These are phyloP conservation scores for Elaeidobius kamerunicus DNA, from an alignment of 2,888 invertebrate species.

Conservation along the genomic window DNA sequence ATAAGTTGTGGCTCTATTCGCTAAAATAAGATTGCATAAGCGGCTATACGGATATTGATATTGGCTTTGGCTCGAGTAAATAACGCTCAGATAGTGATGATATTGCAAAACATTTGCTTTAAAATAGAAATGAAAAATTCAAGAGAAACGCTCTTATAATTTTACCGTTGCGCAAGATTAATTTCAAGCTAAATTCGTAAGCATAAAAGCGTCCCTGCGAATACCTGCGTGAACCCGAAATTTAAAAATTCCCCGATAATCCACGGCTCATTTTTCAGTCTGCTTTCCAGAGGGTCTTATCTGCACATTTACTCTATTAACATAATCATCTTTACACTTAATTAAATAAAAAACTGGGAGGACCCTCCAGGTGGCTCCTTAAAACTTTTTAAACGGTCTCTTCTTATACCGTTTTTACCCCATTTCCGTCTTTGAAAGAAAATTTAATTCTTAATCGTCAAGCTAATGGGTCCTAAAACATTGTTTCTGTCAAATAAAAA, in stretches of 20 bases:
- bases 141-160: too few relatives aligned
- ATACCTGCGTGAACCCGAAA: neutral
- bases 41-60: neutral
- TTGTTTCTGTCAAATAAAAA: constrained; percentile 16
- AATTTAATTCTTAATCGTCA: constrained; percentile 24
- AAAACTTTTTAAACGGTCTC: constrained; percentile 17
- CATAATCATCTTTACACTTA: constrained; percentile 30
- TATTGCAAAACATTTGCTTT: too few relatives aligned
- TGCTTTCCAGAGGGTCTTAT: constrained; percentile 9
- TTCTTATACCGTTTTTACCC: constrained; percentile 6
- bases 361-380: constrained; percentile 22
- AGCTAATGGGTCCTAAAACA: constrained; percentile 19
- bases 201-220: too few relatives aligned
- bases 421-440: constrained; percentile 16
- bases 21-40: neutral
- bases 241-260: constrained; percentile 1
- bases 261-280: constrained; percentile 8
- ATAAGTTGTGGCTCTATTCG: constrained; percentile 3
- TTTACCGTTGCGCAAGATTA: too few relatives aligned
- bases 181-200: too few relatives aligned
- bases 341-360: constrained; percentile 26
- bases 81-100: too few relatives aligned
- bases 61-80: too few relatives aligned
- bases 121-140: too few relatives aligned
- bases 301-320: constrained; percentile 22